Base-by-base conservation (phyloP, 2,797 vertebrate species). In the Phrynocephalus vlangalii region DNA sequence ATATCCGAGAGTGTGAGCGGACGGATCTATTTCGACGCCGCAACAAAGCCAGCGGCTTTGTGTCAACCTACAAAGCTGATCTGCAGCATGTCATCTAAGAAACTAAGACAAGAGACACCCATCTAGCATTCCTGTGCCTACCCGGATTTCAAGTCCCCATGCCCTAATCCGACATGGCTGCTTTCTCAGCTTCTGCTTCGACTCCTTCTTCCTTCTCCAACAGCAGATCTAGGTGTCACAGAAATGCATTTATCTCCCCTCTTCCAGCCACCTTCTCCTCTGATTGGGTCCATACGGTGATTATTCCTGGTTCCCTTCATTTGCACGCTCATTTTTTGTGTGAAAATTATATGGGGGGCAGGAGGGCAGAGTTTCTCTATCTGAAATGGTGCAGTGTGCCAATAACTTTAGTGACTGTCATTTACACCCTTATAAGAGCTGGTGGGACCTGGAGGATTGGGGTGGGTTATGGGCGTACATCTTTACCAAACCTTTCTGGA, bases 371-470 rank as follows among this genome's bases (percentile, higher is more conserved):
- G 33, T 33, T 93, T 93, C 91, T 93, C 93, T 95, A 92, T 94
- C 90, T 93, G 94, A 93, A 94, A 87, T 60, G 79, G 90, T 6
- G 11, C 89, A 77, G 90, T 87, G 89, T 93, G 87, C 93, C 92
- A 92, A 90, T 93, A 94, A 95, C 91, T 95, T 93, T 84, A 91
- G 91, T 84, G 92, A 90, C 10, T 75, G 24, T 87, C 86, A 91
- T 90, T 84, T 87, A 48, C 38, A 76, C 84, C 92, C 88, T 92
- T 90, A 90, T 78, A 93, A 95, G 92, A 89, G 91, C 38, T 20
- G 38, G 52, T 50, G 91, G 92, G 87, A 66, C 84, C 33, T 5
- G 71, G 24, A 87, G 79, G 88, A 89, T 6, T 26, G 16, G 83
- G 28, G 70, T 88, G 73, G 91, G 90, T 85, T 81, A 80, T 77